Base-by-base conservation (phyloP, 1,140 invertebrate genomes). In the Eupristina koningsbergeri region DNA sequence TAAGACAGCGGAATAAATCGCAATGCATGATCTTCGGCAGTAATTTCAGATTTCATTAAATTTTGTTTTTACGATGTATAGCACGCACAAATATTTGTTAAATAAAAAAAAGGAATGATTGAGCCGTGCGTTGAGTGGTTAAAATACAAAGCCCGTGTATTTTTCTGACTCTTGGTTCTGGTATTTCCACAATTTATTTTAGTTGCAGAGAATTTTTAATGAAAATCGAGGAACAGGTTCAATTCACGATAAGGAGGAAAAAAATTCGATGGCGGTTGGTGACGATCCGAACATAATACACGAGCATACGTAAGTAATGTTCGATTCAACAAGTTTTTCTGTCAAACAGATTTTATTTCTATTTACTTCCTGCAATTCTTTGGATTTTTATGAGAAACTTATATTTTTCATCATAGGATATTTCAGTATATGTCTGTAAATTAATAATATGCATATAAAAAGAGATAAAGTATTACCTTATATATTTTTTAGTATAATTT, bases 21-120 rank as follows among this genome's bases (percentile, higher is more conserved):
- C 29, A 26, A n/a, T 26, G 29, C 29, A 64, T 31, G 34, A 31
- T 11, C 11, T 64, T 64, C 61, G 29, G 7, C 22, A 29, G 29
- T 11, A 34, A 31, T 64, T 3, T 9, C 29, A 64, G 3, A 31
- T 34, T 31, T 64, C 61, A 64, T n/a, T 64, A 13, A 11, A 11
- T 64, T 64, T 64, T 17, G n/a, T 3, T 64, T 64, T 64, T 8
- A 13, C 61, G 29, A 36, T 36, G 64, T 67, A 5, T 67, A 67
- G 15, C 64, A 67, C 64, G 64, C 19, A 34, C 64, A 15, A 15
- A 17, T 67, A 67, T 36, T 67, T 67, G 36, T 67, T 67, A 36
- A 39, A 36, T 67, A 67, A 67, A 67, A 67, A 45, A 67, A 64
- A 64, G 19, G 3, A 36, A 67, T 39, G 64, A 67, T 67, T 67